Evolutionary conservation across 2,113 vertebrate genomes (phyloP).

Genomic region (Barnardius zonarius): DNA sequence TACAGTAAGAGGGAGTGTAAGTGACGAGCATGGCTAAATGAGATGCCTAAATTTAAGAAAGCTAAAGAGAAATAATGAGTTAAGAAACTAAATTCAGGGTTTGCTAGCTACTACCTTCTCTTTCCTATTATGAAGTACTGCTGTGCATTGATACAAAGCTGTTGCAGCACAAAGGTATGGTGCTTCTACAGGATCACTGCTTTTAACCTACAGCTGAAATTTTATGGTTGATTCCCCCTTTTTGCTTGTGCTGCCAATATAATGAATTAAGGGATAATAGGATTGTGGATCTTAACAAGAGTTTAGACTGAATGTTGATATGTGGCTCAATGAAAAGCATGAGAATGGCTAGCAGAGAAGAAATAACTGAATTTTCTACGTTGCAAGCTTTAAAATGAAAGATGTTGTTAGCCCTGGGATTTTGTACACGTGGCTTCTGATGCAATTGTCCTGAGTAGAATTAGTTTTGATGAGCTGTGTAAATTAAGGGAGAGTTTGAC

Average conservation of each 20-base stretch:
- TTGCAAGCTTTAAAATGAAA: background rate
- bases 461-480: background rate
- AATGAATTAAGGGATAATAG: background rate
- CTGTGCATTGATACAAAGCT: background rate
- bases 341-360: background rate
- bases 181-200: background rate
- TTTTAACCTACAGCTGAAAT: background rate
- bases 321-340: background rate
- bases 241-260: background rate
- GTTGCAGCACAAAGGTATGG: rapidly evolving
- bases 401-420: background rate
- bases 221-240: background rate
- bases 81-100: background rate
- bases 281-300: background rate
- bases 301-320: background rate
- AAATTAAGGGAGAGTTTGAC: background rate
- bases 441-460: background rate
- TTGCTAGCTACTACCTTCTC: background rate
- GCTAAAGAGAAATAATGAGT: background rate
- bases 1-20: background rate
- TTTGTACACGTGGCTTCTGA: background rate
- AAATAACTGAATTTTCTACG: background rate
- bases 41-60: background rate
- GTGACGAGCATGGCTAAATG: background rate
- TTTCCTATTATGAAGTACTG: background rate